Evolutionary conservation across 2,888 invertebrate genomes (phyloP), one percentile per base, ranked within the genome.

Genomic region (Andrena bucephala): DNA sequence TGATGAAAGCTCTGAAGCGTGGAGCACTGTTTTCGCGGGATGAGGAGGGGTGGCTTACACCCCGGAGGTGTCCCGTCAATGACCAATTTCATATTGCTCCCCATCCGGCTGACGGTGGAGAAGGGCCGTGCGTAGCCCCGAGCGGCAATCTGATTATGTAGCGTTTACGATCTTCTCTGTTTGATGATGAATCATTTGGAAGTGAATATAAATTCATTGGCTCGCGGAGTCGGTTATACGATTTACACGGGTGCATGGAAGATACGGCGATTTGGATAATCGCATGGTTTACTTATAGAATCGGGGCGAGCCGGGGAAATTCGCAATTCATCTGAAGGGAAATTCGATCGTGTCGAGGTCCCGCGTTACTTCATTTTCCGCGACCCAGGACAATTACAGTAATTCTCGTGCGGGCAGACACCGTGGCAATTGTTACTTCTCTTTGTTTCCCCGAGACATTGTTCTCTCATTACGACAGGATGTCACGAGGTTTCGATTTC

Each of bases 401-500:
- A 66, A 69, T 77, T 65, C 83, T 52, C 76, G 71, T 27, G 20
- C 31, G 52, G 67, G 6, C 50, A 76, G 75, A 83, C 71, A 57
- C 71, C 62, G 71, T 62, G 75, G 82, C 75, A 77, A 78, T 70
- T 74, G 83, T 83, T 83, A 75, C 77, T 69, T 42, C 67, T 70
- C 83, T 83, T 83, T 83, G 83, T 83, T 83, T 67, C 63, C 69
- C 27, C 83, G 73, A 75, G 83, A 83, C 83, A 83, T 83, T 83
- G 83, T 83, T 83, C 83, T 52, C 77, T 83, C 83, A 74, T 83
- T 83, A 83, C 77, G 54, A 68, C 78, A 65, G 71, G 69, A 82
- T 79, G 77, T 85, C 76, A 68, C 66, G 69, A 54, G 85, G 77
- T 86, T 87, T 87, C 83, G 82, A 86, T 85, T 87, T 86, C 85